A percentile compares a stretch with the other conserved stretches of the same genome.
phyloP scores from a whole-genome alignment of 53 echinoderm and acorn worm species.

The Stichopus horrens region DNA sequence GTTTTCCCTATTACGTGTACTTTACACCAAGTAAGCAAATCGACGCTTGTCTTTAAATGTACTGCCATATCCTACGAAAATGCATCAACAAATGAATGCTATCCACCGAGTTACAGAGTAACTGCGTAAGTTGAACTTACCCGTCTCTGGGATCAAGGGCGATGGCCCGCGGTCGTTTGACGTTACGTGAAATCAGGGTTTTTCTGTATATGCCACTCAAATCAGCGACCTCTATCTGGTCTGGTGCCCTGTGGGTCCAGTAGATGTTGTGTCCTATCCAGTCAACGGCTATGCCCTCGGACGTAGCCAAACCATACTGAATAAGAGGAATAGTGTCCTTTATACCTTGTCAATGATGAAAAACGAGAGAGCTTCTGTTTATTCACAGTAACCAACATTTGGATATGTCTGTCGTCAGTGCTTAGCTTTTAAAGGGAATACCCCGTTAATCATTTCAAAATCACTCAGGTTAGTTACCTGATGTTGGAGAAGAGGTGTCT shows the following conservation, averaged over 20 bases:
- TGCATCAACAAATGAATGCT: too few relatives aligned
- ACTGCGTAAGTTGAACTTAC: slow-evolving; percentile 50
- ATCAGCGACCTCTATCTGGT: slow-evolving; percentile 91
- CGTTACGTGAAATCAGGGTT: slow-evolving; percentile 79
- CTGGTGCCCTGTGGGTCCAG: slow-evolving; percentile 95
- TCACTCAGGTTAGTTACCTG: slow-evolving; percentile 51
- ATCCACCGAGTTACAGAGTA: not conserved
- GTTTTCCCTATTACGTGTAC: too few relatives aligned
- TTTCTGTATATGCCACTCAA: slow-evolving; percentile 73
- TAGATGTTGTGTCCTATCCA: slow-evolving; percentile 91
- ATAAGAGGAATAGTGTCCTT: slow-evolving; percentile 70
- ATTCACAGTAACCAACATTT: too few relatives aligned
- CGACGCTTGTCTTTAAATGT: too few relatives aligned
- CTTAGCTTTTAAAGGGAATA: too few relatives aligned
- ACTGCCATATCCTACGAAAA: too few relatives aligned
- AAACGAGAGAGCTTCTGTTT: too few relatives aligned
- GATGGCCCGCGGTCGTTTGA: slow-evolving; percentile 90
- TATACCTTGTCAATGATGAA: slow-evolving; percentile 51
- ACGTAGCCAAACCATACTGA: slow-evolving; percentile 74
- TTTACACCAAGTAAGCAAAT: too few relatives aligned
- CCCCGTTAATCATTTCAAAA: not conserved
- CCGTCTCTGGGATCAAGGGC: slow-evolving; percentile 84
- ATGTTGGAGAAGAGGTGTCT: slow-evolving; percentile 75
- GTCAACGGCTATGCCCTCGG: slow-evolving; percentile 92
- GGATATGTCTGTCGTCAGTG: too few relatives aligned